These are phyloP conservation scores for Branchellion lobata DNA, from an alignment of 2,888 invertebrate species.

Conservation along the genomic window DNA sequence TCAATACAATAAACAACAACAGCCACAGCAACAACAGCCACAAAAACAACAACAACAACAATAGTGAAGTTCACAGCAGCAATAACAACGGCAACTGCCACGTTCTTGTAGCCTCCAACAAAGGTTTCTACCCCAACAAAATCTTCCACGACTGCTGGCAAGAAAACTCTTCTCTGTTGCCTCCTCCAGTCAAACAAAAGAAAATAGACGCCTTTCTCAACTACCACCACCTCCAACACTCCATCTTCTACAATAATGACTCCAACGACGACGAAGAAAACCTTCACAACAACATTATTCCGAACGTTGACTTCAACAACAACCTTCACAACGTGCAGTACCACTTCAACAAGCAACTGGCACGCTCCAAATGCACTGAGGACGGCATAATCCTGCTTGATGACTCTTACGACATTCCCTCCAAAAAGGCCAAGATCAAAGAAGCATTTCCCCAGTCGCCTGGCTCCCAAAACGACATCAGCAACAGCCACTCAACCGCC, in stretches of 20 bases:
- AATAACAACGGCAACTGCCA: neutral
- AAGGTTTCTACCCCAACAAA: neutral
- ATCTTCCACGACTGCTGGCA: neutral
- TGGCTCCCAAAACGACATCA: no score
- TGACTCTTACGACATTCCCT: neutral
- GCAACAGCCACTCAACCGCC: neutral
- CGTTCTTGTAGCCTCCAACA: neutral
- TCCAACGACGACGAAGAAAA: slow-evolving; percentile 10
- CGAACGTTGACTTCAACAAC: neutral
- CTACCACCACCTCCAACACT: neutral
- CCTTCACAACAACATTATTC: neutral
- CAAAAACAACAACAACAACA: neutral
- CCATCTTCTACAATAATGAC: neutral
- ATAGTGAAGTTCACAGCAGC: no score
- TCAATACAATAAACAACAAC: no score
- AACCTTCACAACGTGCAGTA: neutral
- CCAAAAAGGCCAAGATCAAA: neutral
- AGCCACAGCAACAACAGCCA: neutral
- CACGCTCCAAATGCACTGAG: no score
- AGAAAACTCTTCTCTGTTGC: neutral
- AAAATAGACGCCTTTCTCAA: neutral
- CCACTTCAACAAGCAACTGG: neutral
- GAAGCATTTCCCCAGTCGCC: neutral
- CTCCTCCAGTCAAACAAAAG: neutral
- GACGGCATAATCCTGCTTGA: no score